Conservation (phyloP, 2,113 vertebrate genomes). For the Lepus europaeus region DNA sequence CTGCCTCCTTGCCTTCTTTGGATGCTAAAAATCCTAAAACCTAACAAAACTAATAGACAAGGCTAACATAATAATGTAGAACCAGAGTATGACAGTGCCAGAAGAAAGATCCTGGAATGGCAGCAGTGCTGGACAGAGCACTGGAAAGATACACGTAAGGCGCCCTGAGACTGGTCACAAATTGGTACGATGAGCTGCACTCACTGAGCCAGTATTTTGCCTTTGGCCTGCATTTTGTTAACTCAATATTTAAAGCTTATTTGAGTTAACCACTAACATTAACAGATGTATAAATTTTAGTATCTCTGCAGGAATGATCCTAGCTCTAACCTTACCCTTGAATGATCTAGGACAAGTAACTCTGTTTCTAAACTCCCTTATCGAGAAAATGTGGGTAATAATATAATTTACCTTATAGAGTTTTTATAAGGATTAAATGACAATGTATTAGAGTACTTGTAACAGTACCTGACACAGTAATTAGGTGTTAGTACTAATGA, state of each 20-base stretch:
- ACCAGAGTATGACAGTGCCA: not conserved
- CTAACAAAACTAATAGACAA: not conserved
- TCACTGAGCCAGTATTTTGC: not conserved
- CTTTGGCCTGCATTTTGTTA: not conserved
- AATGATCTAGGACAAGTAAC: not conserved
- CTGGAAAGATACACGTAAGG: not conserved
- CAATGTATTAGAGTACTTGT: not conserved
- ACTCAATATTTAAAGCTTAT: not conserved
- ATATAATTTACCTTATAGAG: not conserved
- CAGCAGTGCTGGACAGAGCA: not conserved
- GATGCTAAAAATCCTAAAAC: no score
- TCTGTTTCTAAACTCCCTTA: not conserved
- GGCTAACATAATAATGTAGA: not conserved
- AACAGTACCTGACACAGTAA: not conserved
- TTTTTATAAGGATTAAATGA: not conserved
- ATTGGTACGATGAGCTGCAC: no score
- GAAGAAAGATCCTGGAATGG: not conserved
- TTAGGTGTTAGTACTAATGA: not conserved
- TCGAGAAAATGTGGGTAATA: not conserved
- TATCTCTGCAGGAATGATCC: not conserved
- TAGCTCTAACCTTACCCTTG: not conserved
- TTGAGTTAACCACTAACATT: conserved; percentile 16
- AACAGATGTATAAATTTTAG: conserved; percentile 34
- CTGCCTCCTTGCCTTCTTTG: no score
- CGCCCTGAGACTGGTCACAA: not conserved